Base-by-base conservation (phyloP, 2,113 vertebrate genomes). In the Neopipo cinnamomea region DNA sequence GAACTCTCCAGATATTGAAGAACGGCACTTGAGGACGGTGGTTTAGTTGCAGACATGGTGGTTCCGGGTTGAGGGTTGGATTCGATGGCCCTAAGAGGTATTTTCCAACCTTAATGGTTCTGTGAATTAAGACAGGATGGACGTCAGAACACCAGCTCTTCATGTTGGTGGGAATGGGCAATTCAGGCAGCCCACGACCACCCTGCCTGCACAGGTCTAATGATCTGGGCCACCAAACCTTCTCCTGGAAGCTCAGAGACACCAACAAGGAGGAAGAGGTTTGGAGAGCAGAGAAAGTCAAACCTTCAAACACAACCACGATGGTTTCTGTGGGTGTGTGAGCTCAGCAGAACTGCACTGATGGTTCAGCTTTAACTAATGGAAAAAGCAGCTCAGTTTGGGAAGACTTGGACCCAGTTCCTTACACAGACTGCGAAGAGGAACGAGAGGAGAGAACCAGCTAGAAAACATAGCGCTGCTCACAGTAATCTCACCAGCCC, bases 41-140 rank as follows among this genome's bases (percentile, higher is more conserved):
- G 78, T 41, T 75, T 53, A 1, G 1, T 3, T 30, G 22, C 25
- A 23, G 7, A 15, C 2, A 0, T 1, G 21, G 14, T 15, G 14
- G 11, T 6, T 25, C 6, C 23, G 5, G 1, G 6, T 2, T 27
- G 24, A 21, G 22, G 14, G 6, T 1, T 16, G 25, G 17, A 37
- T 7, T 15, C 11, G 9, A 41, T 41, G 61, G 11, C 5, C 5
- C 23, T 7, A 7, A 46, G 35, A 11, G 9, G 30, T 42, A 28
- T 46, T 8, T 9, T 37, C 33, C 37, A 67, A 67, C 33, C 8
- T 9, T 42, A 27, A 15, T 0, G 0, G 19, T 23, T 53, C 23
- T 6, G 6, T 14, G 7, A 37, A 24, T 70, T 56, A 37, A 83
- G 8, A 47, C 20, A 66, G 7, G 11, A 3, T 22, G 12, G 28